Conservation (phyloP, 2,888 invertebrate species). For the Trisateles emortualis region DNA sequence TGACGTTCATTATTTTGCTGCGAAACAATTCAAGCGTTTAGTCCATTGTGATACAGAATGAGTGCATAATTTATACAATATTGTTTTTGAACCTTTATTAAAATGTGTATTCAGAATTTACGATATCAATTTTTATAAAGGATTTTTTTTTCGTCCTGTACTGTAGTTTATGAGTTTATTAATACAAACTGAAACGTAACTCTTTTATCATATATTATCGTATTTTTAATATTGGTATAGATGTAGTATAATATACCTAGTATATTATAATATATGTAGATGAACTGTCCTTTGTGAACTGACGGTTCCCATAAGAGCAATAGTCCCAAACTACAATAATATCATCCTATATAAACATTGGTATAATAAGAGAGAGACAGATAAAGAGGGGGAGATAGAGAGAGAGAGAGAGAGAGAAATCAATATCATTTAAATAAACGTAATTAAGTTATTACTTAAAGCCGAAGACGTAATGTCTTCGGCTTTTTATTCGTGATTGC, state of each 20-base stretch:
- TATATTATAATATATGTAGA: too few relatives aligned
- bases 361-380: too few relatives aligned
- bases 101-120: too few relatives aligned
- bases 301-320: constrained; percentile 23
- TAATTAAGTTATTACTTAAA: not conserved
- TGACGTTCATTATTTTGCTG: constrained; percentile 4
- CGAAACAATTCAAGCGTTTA: constrained; percentile 3
- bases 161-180: too few relatives aligned
- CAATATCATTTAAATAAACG: not conserved
- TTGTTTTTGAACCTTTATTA: not conserved
- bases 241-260: too few relatives aligned
- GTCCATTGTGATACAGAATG: constrained; percentile 14
- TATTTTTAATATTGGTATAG: too few relatives aligned
- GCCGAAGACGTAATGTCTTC: constrained; percentile 13
- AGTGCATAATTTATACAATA: constrained; percentile 2
- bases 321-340: not conserved
- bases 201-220: too few relatives aligned
- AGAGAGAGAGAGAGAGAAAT: too few relatives aligned
- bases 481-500: constrained; percentile 24
- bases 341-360: not conserved
- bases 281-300: constrained; percentile 27
- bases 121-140: too few relatives aligned
- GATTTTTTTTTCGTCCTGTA: too few relatives aligned
- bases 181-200: too few relatives aligned
- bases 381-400: too few relatives aligned